A percentile compares a stretch with the other conserved stretches of the same genome.
These are phyloP conservation scores for Solenopsis fugax DNA, from an alignment of 1,140 invertebrate genomes.

Conservation along the genomic window DNA sequence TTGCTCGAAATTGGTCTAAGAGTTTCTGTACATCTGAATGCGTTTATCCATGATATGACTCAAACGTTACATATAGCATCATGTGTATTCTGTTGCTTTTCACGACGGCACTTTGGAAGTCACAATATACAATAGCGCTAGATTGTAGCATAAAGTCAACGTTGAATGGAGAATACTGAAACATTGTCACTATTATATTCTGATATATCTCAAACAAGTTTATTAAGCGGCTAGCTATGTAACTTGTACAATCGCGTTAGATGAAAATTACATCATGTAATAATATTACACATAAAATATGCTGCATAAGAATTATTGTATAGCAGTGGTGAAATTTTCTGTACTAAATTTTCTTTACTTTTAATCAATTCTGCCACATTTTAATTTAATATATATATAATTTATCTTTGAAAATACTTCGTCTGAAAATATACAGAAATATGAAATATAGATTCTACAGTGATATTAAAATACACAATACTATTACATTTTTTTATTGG, in stretches of 20 bases:
- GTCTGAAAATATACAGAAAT: neutral
- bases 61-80: neutral
- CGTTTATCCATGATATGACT: neutral
- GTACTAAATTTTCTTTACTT: neutral
- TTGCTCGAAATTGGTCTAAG: neutral
- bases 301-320: neutral
- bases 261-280: neutral
- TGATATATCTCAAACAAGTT: constrained; percentile 27
- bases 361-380: neutral
- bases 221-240: constrained; percentile 9
- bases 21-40: neutral
- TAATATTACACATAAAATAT: neutral
- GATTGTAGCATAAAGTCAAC: constrained; percentile 17
- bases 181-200: constrained; percentile 27
- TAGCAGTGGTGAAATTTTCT: neutral
- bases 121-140: constrained; percentile 30
- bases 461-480: neutral
- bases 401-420: neutral
- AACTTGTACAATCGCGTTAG: neutral
- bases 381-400: neutral
- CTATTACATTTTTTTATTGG: neutral
- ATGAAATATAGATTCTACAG: neutral
- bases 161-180: constrained; percentile 23
- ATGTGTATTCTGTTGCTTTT: neutral
- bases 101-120: constrained; percentile 22